Evolutionary conservation across 2,113 vertebrate genomes (phyloP).

Genomic region (Petrocephalus zakoni): DNA sequence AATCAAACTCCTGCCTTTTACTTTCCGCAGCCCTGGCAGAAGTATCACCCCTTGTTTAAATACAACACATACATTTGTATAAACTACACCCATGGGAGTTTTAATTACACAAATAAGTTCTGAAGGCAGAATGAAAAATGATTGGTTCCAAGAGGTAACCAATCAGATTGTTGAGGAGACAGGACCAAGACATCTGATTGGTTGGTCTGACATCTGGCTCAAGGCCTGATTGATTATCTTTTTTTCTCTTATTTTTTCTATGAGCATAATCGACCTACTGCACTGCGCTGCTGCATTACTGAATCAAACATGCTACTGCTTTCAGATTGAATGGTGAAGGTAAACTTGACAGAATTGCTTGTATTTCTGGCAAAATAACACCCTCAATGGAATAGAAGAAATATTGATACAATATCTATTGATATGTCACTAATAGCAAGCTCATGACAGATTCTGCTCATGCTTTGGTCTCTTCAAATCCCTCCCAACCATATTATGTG

Average conservation of each 20-base stretch:
- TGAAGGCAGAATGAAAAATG: no score
- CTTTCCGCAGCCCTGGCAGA: neutral
- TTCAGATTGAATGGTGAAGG: conserved; percentile 42
- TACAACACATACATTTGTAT: neutral
- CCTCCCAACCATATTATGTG: conserved; percentile 34
- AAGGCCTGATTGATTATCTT: no score
- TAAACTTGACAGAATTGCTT: conserved; percentile 58
- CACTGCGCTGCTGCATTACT: neutral
- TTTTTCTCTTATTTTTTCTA: no score
- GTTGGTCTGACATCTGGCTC: no score
- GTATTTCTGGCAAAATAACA: conserved; percentile 58
- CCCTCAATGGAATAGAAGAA: conserved; percentile 60
- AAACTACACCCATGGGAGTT: neutral
- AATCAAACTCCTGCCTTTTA: neutral
- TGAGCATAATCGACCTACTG: no score
- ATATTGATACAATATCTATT: conserved; percentile 60
- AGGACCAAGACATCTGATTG: no score
- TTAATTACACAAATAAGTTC: no score
- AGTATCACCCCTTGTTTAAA: neutral
- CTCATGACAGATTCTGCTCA: conserved; percentile 51
- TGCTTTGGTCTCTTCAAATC: conserved; percentile 42
- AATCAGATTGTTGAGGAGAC: no score
- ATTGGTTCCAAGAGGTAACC: no score
- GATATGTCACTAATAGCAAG: conserved; percentile 37
- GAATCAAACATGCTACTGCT: neutral